A percentile compares a stretch with the other conserved stretches of the same genome.
Conservation (phyloP, 2,888 invertebrate species). For the Aleiodes leptofemur region DNA sequence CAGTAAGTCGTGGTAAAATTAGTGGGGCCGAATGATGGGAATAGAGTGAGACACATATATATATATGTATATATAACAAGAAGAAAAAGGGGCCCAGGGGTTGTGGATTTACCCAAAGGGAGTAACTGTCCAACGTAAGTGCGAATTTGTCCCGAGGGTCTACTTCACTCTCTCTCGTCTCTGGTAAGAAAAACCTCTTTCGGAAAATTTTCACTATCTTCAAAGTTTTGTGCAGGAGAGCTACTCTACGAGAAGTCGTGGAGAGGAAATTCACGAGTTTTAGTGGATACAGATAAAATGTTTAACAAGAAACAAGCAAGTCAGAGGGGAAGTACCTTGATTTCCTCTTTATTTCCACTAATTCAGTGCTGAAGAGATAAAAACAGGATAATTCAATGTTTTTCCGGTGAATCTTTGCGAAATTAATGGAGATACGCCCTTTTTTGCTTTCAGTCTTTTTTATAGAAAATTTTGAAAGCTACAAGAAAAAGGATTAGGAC, state of each 20-base stretch:
- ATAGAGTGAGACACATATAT: background rate
- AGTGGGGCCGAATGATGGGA: conserved; percentile 35
- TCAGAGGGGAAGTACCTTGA: too few species aligned
- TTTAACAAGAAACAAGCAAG: background rate
- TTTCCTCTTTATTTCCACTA: too few species aligned
- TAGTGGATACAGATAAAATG: background rate
- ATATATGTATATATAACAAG: conserved; percentile 52
- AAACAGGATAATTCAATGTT: too few species aligned
- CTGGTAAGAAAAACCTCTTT: conserved; percentile 57
- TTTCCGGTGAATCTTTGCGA: too few species aligned
- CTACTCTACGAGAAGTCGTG: conserved; percentile 36
- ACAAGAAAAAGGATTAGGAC: too few species aligned
- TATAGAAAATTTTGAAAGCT: too few species aligned
- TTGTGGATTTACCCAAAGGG: conserved; percentile 50
- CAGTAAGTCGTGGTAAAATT: conserved; percentile 46
- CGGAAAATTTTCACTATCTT: conserved; percentile 53
- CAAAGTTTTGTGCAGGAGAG: background rate
- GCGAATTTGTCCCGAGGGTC: conserved; percentile 71
- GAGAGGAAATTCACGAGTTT: conserved; percentile 34
- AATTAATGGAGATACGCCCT: too few species aligned
- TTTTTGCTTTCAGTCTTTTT: too few species aligned
- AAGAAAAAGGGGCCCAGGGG: conserved; percentile 56
- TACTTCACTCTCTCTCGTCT: conserved; percentile 59
- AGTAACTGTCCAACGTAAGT: conserved; percentile 64
- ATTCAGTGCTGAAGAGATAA: too few species aligned